phyloP scores from a whole-genome alignment of 2,797 vertebrate genomes.

The Alfaro cultratus region DNA sequence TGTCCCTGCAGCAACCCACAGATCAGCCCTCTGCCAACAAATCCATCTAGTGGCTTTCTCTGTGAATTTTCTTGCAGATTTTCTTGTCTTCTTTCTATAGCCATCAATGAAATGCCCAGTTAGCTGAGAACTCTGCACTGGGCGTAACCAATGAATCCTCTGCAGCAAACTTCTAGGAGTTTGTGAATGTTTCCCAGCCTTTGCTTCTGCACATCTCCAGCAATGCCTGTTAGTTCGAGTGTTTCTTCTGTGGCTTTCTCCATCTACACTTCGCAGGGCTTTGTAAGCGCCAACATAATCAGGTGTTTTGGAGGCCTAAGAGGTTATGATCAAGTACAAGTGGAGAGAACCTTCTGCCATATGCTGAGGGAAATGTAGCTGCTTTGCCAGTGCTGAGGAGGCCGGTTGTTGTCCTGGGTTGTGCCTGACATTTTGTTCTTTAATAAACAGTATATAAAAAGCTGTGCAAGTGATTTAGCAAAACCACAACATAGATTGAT shows the following conservation, averaged over 20 bases:
- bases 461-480: not conserved
- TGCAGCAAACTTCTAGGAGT: not conserved
- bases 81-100: not conserved
- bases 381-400: not conserved
- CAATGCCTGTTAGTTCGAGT: not conserved
- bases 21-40: not conserved
- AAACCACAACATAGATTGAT: not conserved
- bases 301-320: not conserved
- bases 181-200: not conserved
- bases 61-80: not conserved
- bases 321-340: not conserved
- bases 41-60: not conserved
- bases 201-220: not conserved
- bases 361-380: not conserved
- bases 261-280: not conserved
- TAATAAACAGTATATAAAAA: not conserved
- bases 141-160: not conserved
- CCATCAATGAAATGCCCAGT: not conserved
- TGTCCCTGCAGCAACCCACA: not conserved
- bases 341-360: not conserved
- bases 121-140: not conserved
- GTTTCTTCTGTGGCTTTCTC: not conserved
- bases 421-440: not conserved
- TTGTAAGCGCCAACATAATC: not conserved
- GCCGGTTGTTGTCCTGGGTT: not conserved